Evolutionary conservation across 1,140 invertebrate genomes (phyloP), one percentile per base, ranked within the genome.

Genomic region (Drosophila ironensis): DNA sequence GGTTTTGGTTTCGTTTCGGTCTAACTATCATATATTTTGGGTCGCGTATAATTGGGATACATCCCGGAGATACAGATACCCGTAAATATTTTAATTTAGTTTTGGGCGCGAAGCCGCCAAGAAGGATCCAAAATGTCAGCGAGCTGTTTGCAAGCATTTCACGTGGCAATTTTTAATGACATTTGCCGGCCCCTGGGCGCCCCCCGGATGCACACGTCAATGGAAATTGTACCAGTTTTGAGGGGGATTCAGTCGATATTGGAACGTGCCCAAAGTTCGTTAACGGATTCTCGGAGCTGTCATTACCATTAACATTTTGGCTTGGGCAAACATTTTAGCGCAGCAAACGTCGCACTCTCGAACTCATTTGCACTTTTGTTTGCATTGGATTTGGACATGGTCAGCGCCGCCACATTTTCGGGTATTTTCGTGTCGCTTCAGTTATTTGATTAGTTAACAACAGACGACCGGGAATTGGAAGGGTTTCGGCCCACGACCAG

Each of bases 321-420:
- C 67, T 82, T 76, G 76, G 48, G 50, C 59, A 81, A 81, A 81
- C 72, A 76, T 82, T 82, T 76, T 61, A 76, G 44, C 59, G 51
- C 56, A 50, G 50, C 46, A 33, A 76, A 38, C 59, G 51, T 63
- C 57, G 50, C 46, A 33, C 60, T 52, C 72, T 63, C 45, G 45
- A 54, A 51, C 60, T 57, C 72, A 63, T 64, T 75, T 75, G 48
- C 46, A 70, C 33, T 56, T 63, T 72, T 57, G 52, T 81, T 81
- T 76, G 41, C 67, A 50, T 68, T 82, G 54, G 53, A 54, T 67
- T 69, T 59, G 72, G 48, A 47, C 48, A 47, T 20, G 60, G 68
- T 70, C 70, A 74, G 64, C 44, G 52, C 12, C 12, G 30, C 30
- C 11, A 11, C 52, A 69, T 64, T 47, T 48, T 42, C 50, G 28